phyloP scores from a whole-genome alignment of 2,888 invertebrate species.

The Drosophila formosana region DNA sequence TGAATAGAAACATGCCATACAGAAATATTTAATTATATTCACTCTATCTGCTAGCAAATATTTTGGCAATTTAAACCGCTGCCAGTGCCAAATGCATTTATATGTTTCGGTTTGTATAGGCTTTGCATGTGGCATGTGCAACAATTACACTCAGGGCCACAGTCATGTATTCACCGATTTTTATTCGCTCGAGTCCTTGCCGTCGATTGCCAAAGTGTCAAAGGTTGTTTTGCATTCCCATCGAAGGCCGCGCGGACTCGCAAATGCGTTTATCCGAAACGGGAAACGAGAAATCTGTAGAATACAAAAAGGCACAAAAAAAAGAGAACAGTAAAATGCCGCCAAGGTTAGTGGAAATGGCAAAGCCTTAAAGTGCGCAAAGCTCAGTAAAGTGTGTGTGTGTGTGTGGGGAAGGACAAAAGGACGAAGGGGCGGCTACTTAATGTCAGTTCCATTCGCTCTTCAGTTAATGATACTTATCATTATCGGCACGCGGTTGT shows the following conservation, averaged over 20 bases:
- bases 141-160: slow-evolving; percentile 42
- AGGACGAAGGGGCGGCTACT: slow-evolving; percentile 31
- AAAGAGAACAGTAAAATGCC: slow-evolving; percentile 22
- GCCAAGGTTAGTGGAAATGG: slow-evolving; percentile 64
- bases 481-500: slow-evolving; percentile 62
- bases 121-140: slow-evolving; percentile 20
- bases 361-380: slow-evolving; percentile 66
- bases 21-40: background rate
- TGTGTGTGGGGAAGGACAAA: background rate
- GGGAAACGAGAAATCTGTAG: slow-evolving; percentile 54
- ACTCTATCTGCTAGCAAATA: background rate
- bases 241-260: slow-evolving; percentile 57
- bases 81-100: slow-evolving; percentile 28
- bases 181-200: slow-evolving; percentile 23
- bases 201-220: slow-evolving; percentile 69
- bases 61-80: background rate
- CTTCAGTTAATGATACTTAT: slow-evolving; percentile 73
- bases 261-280: slow-evolving; percentile 73
- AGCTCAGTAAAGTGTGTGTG: slow-evolving; percentile 2
- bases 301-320: slow-evolving; percentile 10
- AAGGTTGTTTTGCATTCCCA: slow-evolving; percentile 63
- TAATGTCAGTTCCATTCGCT: slow-evolving; percentile 53
- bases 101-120: background rate
- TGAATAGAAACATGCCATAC: no score
- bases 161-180: slow-evolving; percentile 5